Conservation (phyloP, 2,888 invertebrate species). For the Thyatira batis region DNA sequence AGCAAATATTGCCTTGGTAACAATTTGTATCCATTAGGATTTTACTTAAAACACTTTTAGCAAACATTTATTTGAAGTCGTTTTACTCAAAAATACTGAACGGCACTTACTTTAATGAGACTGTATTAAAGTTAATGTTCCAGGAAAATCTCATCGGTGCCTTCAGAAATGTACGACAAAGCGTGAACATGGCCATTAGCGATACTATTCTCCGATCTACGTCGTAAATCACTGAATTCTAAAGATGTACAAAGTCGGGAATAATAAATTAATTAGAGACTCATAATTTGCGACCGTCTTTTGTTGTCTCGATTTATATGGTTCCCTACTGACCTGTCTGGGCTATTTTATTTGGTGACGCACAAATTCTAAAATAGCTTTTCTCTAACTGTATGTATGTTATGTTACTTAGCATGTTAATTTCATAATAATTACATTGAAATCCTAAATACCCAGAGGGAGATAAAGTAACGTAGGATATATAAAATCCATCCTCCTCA, state of each 20-base stretch:
- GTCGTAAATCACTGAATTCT: background rate
- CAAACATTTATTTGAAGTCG: background rate
- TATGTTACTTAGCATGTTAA: no score
- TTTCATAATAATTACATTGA: no score
- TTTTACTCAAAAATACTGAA: background rate
- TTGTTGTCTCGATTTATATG: background rate
- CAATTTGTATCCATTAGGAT: constrained; percentile 7
- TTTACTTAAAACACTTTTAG: background rate
- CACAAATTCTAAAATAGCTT: no score
- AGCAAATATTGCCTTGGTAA: no score
- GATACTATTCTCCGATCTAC: background rate
- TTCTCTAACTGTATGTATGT: no score
- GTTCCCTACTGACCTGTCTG: background rate
- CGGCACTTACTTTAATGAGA: constrained; percentile 5
- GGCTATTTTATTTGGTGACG: no score
- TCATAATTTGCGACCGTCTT: background rate
- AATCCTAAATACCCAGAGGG: no score
- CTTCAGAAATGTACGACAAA: constrained; percentile 2
- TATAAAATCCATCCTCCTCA: background rate
- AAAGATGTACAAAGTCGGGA: background rate
- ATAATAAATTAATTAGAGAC: background rate
- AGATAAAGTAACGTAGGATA: no score
- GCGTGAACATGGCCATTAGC: background rate
- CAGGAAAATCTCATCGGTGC: background rate
- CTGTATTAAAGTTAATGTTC: constrained; percentile 4